Conservation (phyloP, 2,888 invertebrate genomes). For the Nysson spinosus region DNA sequence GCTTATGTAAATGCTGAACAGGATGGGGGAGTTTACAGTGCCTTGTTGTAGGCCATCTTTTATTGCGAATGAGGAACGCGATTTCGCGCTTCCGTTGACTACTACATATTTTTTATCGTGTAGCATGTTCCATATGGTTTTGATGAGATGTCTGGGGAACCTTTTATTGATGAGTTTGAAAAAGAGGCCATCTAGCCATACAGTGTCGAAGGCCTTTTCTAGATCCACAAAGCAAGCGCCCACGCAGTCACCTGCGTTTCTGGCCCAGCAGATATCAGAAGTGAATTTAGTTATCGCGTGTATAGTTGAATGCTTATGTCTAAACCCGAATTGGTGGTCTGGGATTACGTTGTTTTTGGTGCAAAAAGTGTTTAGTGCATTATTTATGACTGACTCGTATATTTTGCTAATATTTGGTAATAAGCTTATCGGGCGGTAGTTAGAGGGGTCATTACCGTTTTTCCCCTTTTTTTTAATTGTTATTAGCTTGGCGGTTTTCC, state of each 20-base stretch:
- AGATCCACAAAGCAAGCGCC: conserved; percentile 25
- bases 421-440: conserved; percentile 44
- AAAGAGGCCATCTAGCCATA: conserved; percentile 34
- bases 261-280: conserved; percentile 7
- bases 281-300: no score
- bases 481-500: conserved; percentile 54
- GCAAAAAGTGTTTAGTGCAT: conserved; percentile 22
- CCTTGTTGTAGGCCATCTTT: no score
- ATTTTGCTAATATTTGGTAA: conserved; percentile 58
- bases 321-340: conserved; percentile 56
- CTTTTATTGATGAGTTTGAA: conserved; percentile 23
- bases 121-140: conserved; percentile 29
- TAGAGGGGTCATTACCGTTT: conserved; percentile 41
- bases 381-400: conserved; percentile 50
- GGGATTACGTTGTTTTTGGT: conserved; percentile 42
- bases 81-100: neutral
- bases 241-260: conserved; percentile 11
- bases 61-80: conserved; percentile 5
- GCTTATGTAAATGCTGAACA: conserved; percentile 36
- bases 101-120: conserved; percentile 19
- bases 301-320: conserved; percentile 8
- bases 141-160: conserved; percentile 17
- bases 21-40: conserved; percentile 17
- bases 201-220: no score
- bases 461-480: conserved; percentile 31